phyloP scores from a whole-genome alignment of 2,888 invertebrate genomes.

The Ferrisia virgata region DNA sequence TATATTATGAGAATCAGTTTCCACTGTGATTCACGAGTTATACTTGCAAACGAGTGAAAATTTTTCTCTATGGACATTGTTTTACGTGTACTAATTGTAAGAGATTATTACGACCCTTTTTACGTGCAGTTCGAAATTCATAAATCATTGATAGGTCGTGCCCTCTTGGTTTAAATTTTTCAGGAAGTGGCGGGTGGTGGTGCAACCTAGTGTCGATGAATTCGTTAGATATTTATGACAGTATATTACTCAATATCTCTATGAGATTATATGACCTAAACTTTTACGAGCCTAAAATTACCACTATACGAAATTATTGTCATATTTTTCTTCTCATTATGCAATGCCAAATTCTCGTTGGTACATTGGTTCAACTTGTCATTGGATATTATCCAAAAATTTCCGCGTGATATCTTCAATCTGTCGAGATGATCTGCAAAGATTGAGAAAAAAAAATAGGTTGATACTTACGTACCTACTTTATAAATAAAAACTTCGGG shows the following conservation, averaged over 20 bases:
- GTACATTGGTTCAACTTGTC: background rate
- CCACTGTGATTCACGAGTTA: background rate
- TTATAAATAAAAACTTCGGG: no score
- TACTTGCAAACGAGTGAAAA: background rate
- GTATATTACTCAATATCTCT: background rate
- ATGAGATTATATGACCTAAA: background rate
- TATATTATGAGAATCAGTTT: background rate
- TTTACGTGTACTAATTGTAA: no score
- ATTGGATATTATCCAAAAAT: constrained; percentile 19
- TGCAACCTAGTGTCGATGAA: background rate
- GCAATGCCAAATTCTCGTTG: background rate
- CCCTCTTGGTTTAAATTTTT: background rate
- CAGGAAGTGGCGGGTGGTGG: constrained; percentile 3
- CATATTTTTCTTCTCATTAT: background rate
- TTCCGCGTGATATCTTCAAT: background rate
- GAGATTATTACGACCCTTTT: background rate
- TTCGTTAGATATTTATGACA: background rate
- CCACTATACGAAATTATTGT: background rate
- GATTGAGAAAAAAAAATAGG: background rate
- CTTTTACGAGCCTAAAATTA: background rate
- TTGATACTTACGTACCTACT: background rate
- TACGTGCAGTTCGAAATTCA: background rate
- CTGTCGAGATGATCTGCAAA: background rate
- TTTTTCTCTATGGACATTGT: background rate
- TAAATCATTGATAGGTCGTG: constrained; percentile 17